These are phyloP conservation scores for Castor canadensis DNA, from an alignment of 2,113 vertebrate genomes.

Conservation along the genomic window DNA sequence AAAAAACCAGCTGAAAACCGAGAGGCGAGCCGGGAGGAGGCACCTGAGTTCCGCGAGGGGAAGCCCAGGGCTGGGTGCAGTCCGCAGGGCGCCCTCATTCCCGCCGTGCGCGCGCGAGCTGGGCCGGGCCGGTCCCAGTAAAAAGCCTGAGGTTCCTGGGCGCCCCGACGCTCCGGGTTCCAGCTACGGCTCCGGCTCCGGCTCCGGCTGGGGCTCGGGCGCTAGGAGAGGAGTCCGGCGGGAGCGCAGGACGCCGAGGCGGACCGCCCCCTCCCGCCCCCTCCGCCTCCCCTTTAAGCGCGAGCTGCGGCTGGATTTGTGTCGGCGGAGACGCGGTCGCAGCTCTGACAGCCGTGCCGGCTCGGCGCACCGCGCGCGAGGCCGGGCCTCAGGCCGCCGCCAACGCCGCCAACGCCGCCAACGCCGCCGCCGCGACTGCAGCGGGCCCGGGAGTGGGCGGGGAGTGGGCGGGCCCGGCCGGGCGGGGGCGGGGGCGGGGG, in stretches of 20 bases:
- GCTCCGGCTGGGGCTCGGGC: background rate
- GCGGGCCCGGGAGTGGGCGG: slow-evolving; percentile 18
- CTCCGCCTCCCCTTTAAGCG: slow-evolving; percentile 76
- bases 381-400: background rate
- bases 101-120: no score
- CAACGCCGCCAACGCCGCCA: background rate
- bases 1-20: background rate
- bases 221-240: background rate
- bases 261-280: slow-evolving; percentile 53
- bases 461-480: slow-evolving; percentile 66
- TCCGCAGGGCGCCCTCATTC: background rate
- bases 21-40: background rate
- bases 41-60: background rate
- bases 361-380: background rate
- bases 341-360: slow-evolving; percentile 16
- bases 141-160: no score
- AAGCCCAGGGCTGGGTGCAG: background rate
- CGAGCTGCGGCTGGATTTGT: slow-evolving; percentile 56
- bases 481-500: slow-evolving; percentile 60
- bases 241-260: background rate
- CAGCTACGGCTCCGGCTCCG: no score
- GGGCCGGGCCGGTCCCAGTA: no score
- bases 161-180: no score
- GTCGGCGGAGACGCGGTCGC: slow-evolving; percentile 74
- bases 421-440: background rate